Percentiles rank a stretch among this genome's conserved stretches.
Conservation (phyloP, 2,888 invertebrate genomes). For the Pseudanteris insignis region DNA sequence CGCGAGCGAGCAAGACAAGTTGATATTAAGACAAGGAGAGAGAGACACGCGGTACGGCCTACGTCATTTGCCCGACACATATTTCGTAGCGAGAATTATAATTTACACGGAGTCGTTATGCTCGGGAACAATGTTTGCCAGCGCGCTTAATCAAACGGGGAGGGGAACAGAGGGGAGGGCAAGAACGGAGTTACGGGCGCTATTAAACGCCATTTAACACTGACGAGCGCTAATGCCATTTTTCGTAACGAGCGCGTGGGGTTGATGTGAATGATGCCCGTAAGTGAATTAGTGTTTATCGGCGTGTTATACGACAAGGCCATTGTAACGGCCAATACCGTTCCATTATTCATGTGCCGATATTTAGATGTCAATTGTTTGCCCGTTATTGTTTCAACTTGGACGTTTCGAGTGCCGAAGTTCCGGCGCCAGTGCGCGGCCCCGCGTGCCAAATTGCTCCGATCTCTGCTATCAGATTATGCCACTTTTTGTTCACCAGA, state of each 20-base stretch:
- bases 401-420: constrained; percentile 3
- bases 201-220: constrained; percentile 42
- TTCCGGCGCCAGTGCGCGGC: no score
- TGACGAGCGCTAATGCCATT: constrained; percentile 38
- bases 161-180: not conserved
- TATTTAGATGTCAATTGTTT: constrained; percentile 37
- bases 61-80: constrained; percentile 36
- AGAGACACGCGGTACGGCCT: constrained; percentile 24
- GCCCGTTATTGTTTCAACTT: constrained; percentile 24
- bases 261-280: constrained; percentile 30
- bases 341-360: constrained; percentile 29
- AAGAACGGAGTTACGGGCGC: constrained; percentile 24
- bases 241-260: constrained; percentile 38
- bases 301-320: constrained; percentile 17
- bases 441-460: no score
- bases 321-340: constrained; percentile 16
- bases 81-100: constrained; percentile 39
- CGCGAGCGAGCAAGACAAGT: not conserved
- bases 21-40: constrained; percentile 5
- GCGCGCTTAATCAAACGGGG: constrained; percentile 38
- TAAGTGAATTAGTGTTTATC: constrained; percentile 38
- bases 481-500: no score
- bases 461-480: no score
- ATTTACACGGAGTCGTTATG: constrained; percentile 37
- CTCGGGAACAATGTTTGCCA: constrained; percentile 38